Evolutionary conservation across 2,888 invertebrate genomes (phyloP), one percentile per base, ranked within the genome.

Genomic region (Nemapogon koenigi): DNA sequence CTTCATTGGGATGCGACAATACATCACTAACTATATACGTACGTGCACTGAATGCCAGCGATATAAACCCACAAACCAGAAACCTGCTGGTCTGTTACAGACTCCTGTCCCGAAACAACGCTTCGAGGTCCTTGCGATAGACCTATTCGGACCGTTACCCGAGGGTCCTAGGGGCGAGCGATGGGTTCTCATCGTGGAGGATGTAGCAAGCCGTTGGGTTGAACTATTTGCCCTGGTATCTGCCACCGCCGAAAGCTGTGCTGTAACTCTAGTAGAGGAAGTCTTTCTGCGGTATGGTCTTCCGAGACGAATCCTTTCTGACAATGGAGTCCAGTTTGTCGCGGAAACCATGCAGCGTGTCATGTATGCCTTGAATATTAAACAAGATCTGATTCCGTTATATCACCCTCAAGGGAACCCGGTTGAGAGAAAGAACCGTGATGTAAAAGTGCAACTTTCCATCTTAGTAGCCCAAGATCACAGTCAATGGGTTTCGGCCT

Each of bases 311-410:
- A 38, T 62, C 2, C 49, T 55, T 2, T 49, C 47, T 17, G 59
- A 65, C 39, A 62, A 62, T 41, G 62, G 59, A 0, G 37, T 43
- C 2, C 59, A 64, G 37, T 62, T 61, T 37, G 42, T 59, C 2
- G 44, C 50, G 13, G 46, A 35, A 2, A 42, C 54, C 1, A 59
- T 59, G 57, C 61, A 61, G 40, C 49, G 60, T 32, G 42, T 55
- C 13, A 40, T 45, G 2, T 49, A 46, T 19, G 50, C 49, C 28
- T 32, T 62, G 2, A 43, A 41, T 1, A 51, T 60, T 2, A 41
- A 47, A 8, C 56, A 59, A 25, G 19, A 25, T 0, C 47, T 50
- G n/a, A 50, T 45, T 0, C 52, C 52, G 0, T 25, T 54, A 2
- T 56, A 56, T 30, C 55, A 58, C 11, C 55, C 55, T 0, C 45